Evolutionary conservation across 2,113 vertebrate species (phyloP), one percentile per base, ranked within the genome.

Genomic region (Gymnarchus niloticus): DNA sequence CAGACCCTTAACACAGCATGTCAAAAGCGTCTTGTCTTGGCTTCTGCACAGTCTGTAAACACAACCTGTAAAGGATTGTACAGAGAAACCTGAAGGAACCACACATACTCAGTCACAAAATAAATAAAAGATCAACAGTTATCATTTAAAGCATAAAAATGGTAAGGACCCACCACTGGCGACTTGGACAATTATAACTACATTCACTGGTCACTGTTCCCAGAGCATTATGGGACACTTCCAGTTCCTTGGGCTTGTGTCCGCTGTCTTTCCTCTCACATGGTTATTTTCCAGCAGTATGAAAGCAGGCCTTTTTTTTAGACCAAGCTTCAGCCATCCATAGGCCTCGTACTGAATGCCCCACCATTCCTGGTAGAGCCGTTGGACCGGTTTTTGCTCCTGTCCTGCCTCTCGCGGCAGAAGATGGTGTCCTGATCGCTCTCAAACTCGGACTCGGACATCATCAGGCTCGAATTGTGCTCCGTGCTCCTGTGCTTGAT

Each of bases 381-480:
- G 1, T 94, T 91, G 83, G 88, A 52, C 76, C 93, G 90, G 85
- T 91, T 92, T 88, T 93, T 92, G 87, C 93, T 92, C 87, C 92
- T 94, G 87, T 94, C 93, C 10, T 90, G 88, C 80, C 94, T 94
- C 83, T 95, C 95, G 73, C 92, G 93, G 90, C 95, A 96, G 92
- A 97, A 98, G 88, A 97, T 93, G 41, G 95, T 94, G 91, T 97
- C 96, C 93, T 96, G 96, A 86, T 98, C 97, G 14, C 96, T 97
- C 90, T 97, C 97, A 88, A 96, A 94, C 91, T 98, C 97, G 0
- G 97, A 97, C 87, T 98, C 97, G 0, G 97, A 98, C 88, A 97
- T 96, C 97, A 97, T 97, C 86, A 99, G 92, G 90, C 97, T 96
- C 90, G 96, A 97, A 94, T 96, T 97, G 92, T 97, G 97, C 91